phyloP scores from a whole-genome alignment of 2,888 invertebrate species.

The Sicus ferrugineus region DNA sequence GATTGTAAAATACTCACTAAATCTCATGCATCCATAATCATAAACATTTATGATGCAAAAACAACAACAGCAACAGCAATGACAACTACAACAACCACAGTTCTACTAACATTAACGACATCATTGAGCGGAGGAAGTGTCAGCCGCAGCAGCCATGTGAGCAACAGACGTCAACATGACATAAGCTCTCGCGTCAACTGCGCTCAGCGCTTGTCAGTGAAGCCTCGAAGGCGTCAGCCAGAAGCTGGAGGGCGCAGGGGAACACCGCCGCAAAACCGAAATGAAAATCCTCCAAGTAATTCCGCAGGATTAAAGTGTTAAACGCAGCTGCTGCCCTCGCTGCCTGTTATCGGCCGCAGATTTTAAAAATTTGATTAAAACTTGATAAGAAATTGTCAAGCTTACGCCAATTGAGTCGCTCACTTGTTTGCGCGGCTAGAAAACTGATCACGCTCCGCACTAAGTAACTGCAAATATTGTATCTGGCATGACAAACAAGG shows the following conservation, averaged over 20 bases:
- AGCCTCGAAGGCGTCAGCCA: background rate
- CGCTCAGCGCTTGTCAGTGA: slow-evolving; percentile 2
- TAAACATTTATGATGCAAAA: slow-evolving; percentile 63
- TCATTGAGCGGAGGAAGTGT: background rate
- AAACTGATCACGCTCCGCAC: slow-evolving; percentile 38
- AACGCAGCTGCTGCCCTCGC: slow-evolving; percentile 40
- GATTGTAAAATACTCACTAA: slow-evolving; percentile 44
- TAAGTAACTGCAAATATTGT: slow-evolving; percentile 56
- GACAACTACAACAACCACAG: slow-evolving; percentile 25
- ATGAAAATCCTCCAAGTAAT: slow-evolving; percentile 31
- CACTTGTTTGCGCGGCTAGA: background rate
- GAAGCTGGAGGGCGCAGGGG: background rate
- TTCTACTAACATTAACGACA: slow-evolving; percentile 38
- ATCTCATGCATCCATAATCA: slow-evolving; percentile 59
- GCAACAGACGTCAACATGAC: slow-evolving; percentile 29
- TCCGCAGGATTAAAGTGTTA: slow-evolving; percentile 43
- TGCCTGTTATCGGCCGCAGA: slow-evolving; percentile 19
- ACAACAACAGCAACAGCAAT: slow-evolving; percentile 36
- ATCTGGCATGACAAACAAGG: slow-evolving; percentile 34
- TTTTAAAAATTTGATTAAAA: slow-evolving; percentile 46
- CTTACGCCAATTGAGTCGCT: slow-evolving; percentile 26
- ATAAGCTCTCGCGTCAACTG: slow-evolving; percentile 24
- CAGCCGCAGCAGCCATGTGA: slow-evolving; percentile 11
- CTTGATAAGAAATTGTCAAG: slow-evolving; percentile 47
- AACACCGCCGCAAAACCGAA: slow-evolving; percentile 15